phyloP scores from a whole-genome alignment of 2,797 vertebrate species.

The Gymnoscopelus braueri region DNA sequence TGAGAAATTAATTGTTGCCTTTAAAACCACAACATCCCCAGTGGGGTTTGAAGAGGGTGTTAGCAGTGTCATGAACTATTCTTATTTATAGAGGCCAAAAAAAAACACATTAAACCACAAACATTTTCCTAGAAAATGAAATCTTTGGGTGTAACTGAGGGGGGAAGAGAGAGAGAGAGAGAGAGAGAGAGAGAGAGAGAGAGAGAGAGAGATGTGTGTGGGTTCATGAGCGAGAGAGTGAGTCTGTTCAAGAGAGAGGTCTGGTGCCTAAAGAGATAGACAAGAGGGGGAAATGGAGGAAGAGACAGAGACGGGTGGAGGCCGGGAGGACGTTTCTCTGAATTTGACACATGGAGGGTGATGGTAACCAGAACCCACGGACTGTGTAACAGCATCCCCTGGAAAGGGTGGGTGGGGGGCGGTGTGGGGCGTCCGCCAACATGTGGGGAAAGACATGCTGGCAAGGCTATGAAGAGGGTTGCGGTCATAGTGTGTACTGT shows the following conservation, averaged over 20 bases:
- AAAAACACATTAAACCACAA: slow-evolving; percentile 6
- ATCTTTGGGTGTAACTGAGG: not conserved
- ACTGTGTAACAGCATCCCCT: slow-evolving; percentile 13
- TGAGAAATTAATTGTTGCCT: slow-evolving; percentile 4
- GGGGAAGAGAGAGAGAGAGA: not conserved
- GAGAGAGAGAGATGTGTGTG: not conserved
- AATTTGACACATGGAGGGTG: slow-evolving; percentile 19
- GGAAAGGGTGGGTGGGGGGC: slow-evolving; percentile 37
- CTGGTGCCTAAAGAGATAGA: not conserved
- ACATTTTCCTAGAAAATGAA: not conserved
- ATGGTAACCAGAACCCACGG: slow-evolving; percentile 39
- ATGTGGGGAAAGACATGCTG: slow-evolving; percentile 32
- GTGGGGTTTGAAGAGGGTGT: not conserved
- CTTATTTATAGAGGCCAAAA: slow-evolving; percentile 16
- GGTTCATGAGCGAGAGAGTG: not conserved
- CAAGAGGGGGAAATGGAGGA: no score
- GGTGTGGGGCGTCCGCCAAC: slow-evolving; percentile 15
- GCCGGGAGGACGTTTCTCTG: not conserved
- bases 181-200: not conserved
- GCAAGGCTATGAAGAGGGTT: slow-evolving; percentile 28
- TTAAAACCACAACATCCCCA: slow-evolving; percentile 2
- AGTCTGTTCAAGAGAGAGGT: slow-evolving; percentile 12
- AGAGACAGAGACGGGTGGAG: slow-evolving; percentile 7
- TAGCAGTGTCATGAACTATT: slow-evolving; percentile 7
- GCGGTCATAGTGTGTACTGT: slow-evolving; percentile 21